A percentile compares a stretch with the other conserved stretches of the same genome.
Conservation (phyloP, 1,140 invertebrate genomes). For the Coelopa frigida region DNA sequence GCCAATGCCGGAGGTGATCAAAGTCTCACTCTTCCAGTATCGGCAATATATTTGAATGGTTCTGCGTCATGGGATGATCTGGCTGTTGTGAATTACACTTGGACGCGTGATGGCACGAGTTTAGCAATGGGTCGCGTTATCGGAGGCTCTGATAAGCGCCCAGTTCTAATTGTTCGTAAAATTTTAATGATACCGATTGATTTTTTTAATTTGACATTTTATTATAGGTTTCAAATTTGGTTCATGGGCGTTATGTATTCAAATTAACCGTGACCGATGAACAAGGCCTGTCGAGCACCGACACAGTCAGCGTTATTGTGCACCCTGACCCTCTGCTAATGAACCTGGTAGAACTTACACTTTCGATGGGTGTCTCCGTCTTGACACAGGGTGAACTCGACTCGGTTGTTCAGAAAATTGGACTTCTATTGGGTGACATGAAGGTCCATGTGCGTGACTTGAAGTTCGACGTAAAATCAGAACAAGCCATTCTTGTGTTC, state of each 20-base stretch:
- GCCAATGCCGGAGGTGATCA: constrained; percentile 82
- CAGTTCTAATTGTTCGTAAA: constrained; percentile 64
- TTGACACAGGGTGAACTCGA: constrained; percentile 43
- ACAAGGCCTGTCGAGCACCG: constrained; percentile 71
- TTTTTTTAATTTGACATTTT: background rate
- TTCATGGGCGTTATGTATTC: constrained; percentile 82
- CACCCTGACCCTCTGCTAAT: constrained; percentile 69
- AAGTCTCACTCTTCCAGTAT: constrained; percentile 65
- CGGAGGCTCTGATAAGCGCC: constrained; percentile 61
- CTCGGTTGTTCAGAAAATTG: constrained; percentile 46
- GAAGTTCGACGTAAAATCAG: constrained; percentile 54
- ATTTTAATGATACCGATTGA: too few species aligned
- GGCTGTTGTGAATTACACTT: constrained; percentile 74
- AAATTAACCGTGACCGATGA: constrained; percentile 81
- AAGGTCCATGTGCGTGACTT: constrained; percentile 58
- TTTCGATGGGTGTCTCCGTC: constrained; percentile 62
- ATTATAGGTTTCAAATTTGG: constrained; percentile 68
- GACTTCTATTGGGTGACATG: constrained; percentile 61
- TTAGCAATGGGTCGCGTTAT: constrained; percentile 77
- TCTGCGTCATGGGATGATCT: constrained; percentile 81
- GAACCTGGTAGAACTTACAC: constrained; percentile 71
- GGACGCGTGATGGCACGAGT: constrained; percentile 73
- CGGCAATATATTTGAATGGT: constrained; percentile 75
- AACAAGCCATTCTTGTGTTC: constrained; percentile 54
- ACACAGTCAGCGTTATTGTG: constrained; percentile 78